These are phyloP conservation scores for Porphyrio hochstetteri DNA, from an alignment of 2,113 vertebrate genomes.

Conservation along the genomic window DNA sequence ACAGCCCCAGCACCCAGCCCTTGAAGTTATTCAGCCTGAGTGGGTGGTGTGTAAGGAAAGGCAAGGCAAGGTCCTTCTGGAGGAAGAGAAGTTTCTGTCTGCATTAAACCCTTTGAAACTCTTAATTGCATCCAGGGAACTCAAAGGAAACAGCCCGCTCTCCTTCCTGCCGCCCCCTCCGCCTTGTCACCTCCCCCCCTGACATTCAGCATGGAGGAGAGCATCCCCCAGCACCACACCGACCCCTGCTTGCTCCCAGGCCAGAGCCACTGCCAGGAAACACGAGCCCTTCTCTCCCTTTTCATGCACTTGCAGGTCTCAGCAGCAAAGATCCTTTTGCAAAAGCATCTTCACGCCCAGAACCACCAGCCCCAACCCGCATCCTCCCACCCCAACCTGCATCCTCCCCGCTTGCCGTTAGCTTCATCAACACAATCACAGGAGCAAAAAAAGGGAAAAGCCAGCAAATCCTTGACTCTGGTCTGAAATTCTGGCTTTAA, in stretches of 20 bases:
- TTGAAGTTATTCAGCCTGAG: not conserved
- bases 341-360: not conserved
- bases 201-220: not conserved
- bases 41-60: not conserved
- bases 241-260: not conserved
- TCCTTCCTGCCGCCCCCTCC: not conserved
- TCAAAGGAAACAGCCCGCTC: not conserved
- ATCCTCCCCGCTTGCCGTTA: not conserved
- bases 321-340: not conserved
- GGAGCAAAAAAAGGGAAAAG: not conserved
- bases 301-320: not conserved
- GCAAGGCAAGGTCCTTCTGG: not conserved
- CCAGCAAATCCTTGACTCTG: slow-evolving; percentile 19
- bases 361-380: not conserved
- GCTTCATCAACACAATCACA: not conserved
- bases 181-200: not conserved
- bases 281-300: not conserved
- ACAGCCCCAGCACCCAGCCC: not conserved
- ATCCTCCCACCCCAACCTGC: not conserved
- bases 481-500: slow-evolving; percentile 38
- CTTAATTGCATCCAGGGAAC: not conserved
- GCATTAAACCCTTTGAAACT: not conserved
- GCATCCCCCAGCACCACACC: fast-evolving
- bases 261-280: not conserved
- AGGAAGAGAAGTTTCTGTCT: not conserved